These are phyloP conservation scores for Sylvia atricapilla DNA, from an alignment of 2,113 vertebrate species.

Conservation along the genomic window DNA sequence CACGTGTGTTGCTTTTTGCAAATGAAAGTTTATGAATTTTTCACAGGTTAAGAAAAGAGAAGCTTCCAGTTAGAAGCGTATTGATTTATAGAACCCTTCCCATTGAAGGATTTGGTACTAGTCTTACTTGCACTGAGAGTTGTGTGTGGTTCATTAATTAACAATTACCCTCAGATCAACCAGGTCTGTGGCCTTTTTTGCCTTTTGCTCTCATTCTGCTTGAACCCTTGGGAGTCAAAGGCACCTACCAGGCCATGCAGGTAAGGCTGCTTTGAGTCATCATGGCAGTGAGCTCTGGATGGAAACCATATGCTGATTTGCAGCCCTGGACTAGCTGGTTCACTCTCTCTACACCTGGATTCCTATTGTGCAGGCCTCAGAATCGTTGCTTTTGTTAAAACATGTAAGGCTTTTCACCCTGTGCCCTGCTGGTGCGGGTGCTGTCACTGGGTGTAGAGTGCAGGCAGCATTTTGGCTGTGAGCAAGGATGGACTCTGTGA, in stretches of 20 bases:
- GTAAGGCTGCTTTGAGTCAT: neutral
- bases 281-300: neutral
- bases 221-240: neutral
- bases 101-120: neutral
- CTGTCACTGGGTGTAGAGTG: neutral
- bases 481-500: neutral
- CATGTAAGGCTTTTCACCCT: neutral
- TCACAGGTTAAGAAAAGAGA: neutral
- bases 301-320: accelerated
- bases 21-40: neutral
- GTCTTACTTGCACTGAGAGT: neutral
- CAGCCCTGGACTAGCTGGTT: neutral
- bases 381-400: neutral
- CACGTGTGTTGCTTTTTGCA: neutral
- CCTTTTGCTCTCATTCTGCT: neutral
- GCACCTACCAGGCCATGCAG: neutral
- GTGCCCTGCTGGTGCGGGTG: neutral
- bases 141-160: neutral
- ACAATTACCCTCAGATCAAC: neutral
- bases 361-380: neutral
- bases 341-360: neutral
- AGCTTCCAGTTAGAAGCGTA: neutral
- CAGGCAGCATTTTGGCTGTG: neutral
- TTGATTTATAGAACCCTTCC: neutral
- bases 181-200: neutral